phyloP scores from a whole-genome alignment of 53 echinoderm and acorn worm species.

The Holothuria leucospilota region DNA sequence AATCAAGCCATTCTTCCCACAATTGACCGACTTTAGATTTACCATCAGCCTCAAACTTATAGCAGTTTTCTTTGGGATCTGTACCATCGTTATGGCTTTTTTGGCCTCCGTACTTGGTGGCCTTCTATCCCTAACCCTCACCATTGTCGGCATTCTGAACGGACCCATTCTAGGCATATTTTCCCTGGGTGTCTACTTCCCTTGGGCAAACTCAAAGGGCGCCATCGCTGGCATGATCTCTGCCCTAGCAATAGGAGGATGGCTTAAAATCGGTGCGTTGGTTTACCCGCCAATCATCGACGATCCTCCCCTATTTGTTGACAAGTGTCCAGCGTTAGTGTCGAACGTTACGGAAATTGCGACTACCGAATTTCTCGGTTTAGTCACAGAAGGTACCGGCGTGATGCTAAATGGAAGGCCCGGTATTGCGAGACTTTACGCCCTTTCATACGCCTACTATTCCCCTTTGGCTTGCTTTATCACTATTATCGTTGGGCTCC shows the following conservation, averaged over 20 bases:
- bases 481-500: background rate
- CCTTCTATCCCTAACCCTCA: background rate
- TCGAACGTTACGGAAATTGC: background rate
- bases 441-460: background rate
- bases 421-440: background rate
- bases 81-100: slow-evolving; percentile 18
- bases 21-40: slow-evolving; percentile 29
- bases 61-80: background rate
- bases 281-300: background rate
- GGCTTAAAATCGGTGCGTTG: slow-evolving; percentile 31
- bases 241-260: slow-evolving; percentile 15
- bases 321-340: slow-evolving; percentile 3
- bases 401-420: background rate
- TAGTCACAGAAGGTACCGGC: background rate
- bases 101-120: slow-evolving; percentile 22
- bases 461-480: background rate
- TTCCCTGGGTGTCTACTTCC: slow-evolving; percentile 21
- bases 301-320: slow-evolving; percentile 4
- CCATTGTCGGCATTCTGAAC: slow-evolving; percentile 27
- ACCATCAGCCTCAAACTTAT: slow-evolving; percentile 20
- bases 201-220: slow-evolving; percentile 29
- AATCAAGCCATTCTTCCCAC: background rate
- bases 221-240: slow-evolving; percentile 18
- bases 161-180: slow-evolving; percentile 39
- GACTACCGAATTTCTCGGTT: background rate